phyloP scores from a whole-genome alignment of 2,113 vertebrate genomes.

The Python bivittatus region DNA sequence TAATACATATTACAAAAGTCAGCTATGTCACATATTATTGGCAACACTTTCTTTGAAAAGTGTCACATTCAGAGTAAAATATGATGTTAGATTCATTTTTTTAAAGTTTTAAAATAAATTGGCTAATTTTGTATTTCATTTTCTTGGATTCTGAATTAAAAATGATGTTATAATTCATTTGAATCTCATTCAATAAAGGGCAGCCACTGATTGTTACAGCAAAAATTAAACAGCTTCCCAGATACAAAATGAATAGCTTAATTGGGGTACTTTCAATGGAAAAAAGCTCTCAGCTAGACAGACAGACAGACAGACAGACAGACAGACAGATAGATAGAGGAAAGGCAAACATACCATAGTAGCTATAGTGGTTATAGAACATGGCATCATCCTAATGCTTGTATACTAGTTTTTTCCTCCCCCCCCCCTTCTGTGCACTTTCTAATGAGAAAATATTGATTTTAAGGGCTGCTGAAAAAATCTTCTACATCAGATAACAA shows the following conservation, averaged over 20 bases:
- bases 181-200: conserved; percentile 53
- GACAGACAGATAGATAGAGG: not conserved
- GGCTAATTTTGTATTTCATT: conserved; percentile 51
- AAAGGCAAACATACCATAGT: not conserved
- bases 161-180: conserved; percentile 50
- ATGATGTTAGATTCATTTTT: conserved; percentile 48
- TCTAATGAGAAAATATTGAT: not conserved
- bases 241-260: not conserved
- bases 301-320: not conserved
- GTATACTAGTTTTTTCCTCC: not conserved
- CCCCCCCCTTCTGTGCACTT: not conserved
- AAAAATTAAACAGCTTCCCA: conserved; percentile 35
- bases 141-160: conserved; percentile 50
- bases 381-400: not conserved
- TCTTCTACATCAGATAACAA: not conserved
- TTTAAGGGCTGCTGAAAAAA: not conserved
- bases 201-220: conserved; percentile 29
- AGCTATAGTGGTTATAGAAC: not conserved
- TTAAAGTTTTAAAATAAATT: conserved; percentile 34
- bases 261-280: not conserved
- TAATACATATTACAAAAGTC: conserved; percentile 51
- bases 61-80: conserved; percentile 42
- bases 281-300: not conserved
- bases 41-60: conserved; percentile 45
- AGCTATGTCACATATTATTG: conserved; percentile 54